A percentile compares a stretch with the other conserved stretches of the same genome.
Conservation (phyloP, 1,140 invertebrate species). For the Drosophila eugracilis region DNA sequence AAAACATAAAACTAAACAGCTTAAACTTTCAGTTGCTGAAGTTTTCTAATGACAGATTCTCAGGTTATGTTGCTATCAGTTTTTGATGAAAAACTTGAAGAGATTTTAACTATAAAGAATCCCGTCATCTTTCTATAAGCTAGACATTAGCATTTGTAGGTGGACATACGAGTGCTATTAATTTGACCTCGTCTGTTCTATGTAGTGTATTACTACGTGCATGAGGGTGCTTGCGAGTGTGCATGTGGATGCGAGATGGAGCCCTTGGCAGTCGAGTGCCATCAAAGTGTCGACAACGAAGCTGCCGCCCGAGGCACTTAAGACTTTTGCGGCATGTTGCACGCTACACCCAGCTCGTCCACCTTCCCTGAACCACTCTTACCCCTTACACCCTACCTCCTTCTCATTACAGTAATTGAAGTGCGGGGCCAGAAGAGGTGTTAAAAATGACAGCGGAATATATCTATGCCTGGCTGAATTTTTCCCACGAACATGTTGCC, state of each 20-base stretch:
- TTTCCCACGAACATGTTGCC: constrained; percentile 54
- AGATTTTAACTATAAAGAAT: too few relatives aligned
- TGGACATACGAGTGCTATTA: not conserved
- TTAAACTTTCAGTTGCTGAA: too few relatives aligned
- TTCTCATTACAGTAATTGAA: constrained; percentile 71
- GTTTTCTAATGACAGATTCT: too few relatives aligned
- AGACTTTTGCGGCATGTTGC: constrained; percentile 76
- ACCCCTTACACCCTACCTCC: not conserved
- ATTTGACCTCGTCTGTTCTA: constrained; percentile 1
- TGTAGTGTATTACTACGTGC: not conserved
- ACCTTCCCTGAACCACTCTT: not conserved
- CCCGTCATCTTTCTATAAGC: too few relatives aligned
- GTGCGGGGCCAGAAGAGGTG: constrained; percentile 51
- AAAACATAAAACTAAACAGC: too few relatives aligned
- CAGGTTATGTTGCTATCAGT: too few relatives aligned
- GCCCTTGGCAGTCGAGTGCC: constrained; percentile 66
- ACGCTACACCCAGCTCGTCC: constrained; percentile 39
- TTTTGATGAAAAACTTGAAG: too few relatives aligned
- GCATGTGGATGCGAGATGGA: constrained; percentile 6
- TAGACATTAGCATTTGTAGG: too few relatives aligned
- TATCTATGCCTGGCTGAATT: constrained; percentile 58
- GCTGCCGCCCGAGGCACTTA: constrained; percentile 71
- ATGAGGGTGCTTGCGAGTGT: not conserved
- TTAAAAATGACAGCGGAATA: constrained; percentile 67
- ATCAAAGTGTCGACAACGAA: constrained; percentile 73